Evolutionary conservation across 2,888 invertebrate genomes (phyloP), one percentile per base, ranked within the genome.

Genomic region (Doris montereyensis): DNA sequence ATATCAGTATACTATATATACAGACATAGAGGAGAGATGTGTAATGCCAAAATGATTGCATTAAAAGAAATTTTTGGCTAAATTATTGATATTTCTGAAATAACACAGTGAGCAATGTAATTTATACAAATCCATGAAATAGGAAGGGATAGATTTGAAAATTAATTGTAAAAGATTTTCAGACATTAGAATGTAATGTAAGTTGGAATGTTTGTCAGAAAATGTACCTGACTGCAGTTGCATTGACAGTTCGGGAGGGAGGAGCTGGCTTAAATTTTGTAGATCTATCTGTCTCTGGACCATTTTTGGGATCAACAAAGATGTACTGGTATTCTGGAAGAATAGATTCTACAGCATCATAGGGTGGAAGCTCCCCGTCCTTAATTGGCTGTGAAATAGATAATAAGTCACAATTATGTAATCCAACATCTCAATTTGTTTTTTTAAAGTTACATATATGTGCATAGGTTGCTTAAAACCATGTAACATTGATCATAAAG

Each of bases 241-340:
- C n/a, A n/a, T n/a, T 35, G 17, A 75, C 21, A 24, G 74, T 65
- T 21, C 79, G 68, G 26, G 79, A 79, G 1, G 78, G 78, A 21
- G 79, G 68, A 24, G 74, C 68, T 3, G 81, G 78, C 57, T 78
- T 71, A 8, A 58, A 30, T 52, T 81, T 81, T 65, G 75, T 77
- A 57, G 76, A 71, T 17, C 78, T 26, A 30, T 62, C 68, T 10
- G 76, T 72, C 28, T 81, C 74, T 8, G 52, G 70, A 70, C 68
- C 75, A 24, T 30, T 24, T 58, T 85, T 85, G 2, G 86, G 85
- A 71, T 89, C 89, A 76, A 85, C 84, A 84, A 90, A 90, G 60
- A 90, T 90, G 80, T 90, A 90, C 83, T 89, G 87, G 81, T 90
- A 90, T 71, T 90, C 90, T 34, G 90, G 90, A n/a, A 90, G 85